These are phyloP conservation scores for Drosophila seguyi DNA, from an alignment of 1,140 invertebrate species.

Conservation along the genomic window DNA sequence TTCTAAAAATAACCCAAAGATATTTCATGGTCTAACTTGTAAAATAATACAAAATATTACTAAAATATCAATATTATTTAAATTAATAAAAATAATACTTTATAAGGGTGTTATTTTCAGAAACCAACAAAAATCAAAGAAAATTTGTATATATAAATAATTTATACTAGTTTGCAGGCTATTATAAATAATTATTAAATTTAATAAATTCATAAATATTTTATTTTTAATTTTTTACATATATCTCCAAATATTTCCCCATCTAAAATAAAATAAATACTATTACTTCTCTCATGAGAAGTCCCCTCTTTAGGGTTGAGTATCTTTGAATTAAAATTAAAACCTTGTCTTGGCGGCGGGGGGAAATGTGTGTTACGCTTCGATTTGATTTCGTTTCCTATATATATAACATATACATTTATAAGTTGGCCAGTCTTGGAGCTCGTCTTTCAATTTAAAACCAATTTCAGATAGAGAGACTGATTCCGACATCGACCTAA, in stretches of 20 bases:
- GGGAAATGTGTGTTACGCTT: constrained; percentile 63
- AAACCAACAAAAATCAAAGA: neutral
- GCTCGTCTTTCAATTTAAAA: constrained; percentile 75
- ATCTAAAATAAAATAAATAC: neutral
- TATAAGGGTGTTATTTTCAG: neutral
- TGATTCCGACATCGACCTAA: constrained; percentile 57
- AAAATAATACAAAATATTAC: neutral
- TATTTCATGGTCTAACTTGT: neutral
- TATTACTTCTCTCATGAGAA: neutral
- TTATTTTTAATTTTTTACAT: neutral
- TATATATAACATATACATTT: constrained; percentile 13
- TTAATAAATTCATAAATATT: neutral
- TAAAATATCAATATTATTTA: neutral
- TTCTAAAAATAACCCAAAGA: neutral
- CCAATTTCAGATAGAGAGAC: constrained; percentile 57
- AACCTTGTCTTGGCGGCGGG: neutral
- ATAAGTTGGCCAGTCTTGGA: constrained; percentile 17
- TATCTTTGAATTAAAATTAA: constrained; percentile 21
- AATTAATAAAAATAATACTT: neutral
- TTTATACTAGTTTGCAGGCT: no score
- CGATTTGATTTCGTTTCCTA: constrained; percentile 65
- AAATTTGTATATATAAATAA: no score
- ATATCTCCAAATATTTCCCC: neutral
- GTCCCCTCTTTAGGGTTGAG: constrained; percentile 1
- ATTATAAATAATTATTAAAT: neutral